phyloP scores from a whole-genome alignment of 2,888 invertebrate species.

The Dascillus cervinus region DNA sequence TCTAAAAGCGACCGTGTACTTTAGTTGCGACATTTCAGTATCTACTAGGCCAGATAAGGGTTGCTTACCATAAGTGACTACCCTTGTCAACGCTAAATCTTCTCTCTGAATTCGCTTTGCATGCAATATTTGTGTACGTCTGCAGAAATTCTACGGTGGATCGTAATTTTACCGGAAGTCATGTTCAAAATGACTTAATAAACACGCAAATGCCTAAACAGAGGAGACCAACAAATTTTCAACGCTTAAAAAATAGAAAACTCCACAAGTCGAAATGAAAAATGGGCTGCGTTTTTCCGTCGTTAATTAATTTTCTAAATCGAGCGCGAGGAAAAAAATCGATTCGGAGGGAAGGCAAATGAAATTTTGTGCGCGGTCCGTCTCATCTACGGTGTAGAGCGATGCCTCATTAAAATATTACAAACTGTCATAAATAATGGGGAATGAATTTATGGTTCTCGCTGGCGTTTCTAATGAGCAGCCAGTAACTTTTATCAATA shows the following conservation, averaged over 20 bases:
- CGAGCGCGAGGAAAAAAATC: too few species aligned
- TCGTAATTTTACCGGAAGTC: too few species aligned
- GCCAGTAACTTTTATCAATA: conserved; percentile 21
- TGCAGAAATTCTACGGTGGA: conserved; percentile 3
- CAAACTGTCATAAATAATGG: conserved; percentile 21
- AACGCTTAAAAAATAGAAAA: too few species aligned
- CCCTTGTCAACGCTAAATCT: conserved; percentile 29
- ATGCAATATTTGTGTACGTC: conserved; percentile 21
- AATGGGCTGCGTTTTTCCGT: too few species aligned
- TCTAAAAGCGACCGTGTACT: conserved; percentile 18
- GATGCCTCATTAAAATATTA: conserved; percentile 18
- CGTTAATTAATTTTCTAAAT: too few species aligned
- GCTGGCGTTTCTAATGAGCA: conserved; percentile 17
- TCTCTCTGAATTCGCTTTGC: conserved; percentile 14
- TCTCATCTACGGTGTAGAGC: too few species aligned
- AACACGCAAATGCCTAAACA: too few species aligned
- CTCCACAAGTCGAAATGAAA: too few species aligned
- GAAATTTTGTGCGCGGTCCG: too few species aligned
- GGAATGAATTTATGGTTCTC: conserved; percentile 15
- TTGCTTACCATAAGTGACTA: conserved; percentile 28
- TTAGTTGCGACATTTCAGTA: conserved; percentile 24
- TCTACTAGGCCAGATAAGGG: conserved; percentile 26
- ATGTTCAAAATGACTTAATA: too few species aligned
- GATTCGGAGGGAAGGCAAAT: too few species aligned
- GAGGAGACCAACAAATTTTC: too few species aligned